Conservation (phyloP, 2,797 vertebrate species). For the Helicolenus hilgendorfi region DNA sequence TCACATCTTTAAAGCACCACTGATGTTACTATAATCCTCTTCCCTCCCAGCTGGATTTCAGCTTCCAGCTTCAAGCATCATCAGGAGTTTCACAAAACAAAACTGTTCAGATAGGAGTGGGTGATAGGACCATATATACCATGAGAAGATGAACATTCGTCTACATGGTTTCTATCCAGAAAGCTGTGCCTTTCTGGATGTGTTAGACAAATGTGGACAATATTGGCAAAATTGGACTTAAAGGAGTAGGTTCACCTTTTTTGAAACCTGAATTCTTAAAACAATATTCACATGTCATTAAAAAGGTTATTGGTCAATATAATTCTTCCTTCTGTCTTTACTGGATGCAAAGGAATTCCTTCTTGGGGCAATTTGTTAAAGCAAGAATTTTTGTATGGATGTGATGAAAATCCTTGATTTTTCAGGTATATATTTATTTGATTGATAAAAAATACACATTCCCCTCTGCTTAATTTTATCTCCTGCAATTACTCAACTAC, state of each 20-base stretch:
- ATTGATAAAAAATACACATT: neutral
- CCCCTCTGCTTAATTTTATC: neutral
- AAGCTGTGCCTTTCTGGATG: neutral
- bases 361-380: neutral
- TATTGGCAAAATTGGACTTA: neutral
- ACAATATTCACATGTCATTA: neutral
- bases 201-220: neutral
- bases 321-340: neutral
- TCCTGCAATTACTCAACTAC: neutral
- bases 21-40: neutral
- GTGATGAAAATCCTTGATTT: neutral
- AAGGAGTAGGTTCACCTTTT: neutral
- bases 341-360: neutral
- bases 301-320: neutral
- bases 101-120: neutral
- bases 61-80: neutral
- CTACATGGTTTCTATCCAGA: too few species aligned
- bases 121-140: neutral
- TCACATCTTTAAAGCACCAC: conserved; percentile 21
- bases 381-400: neutral
- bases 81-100: neutral
- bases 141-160: neutral
- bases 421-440: neutral
- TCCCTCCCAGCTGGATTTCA: neutral
- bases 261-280: neutral